Base-by-base conservation (phyloP, 2,113 vertebrate species). In the Beaufortia kweichowensis region DNA sequence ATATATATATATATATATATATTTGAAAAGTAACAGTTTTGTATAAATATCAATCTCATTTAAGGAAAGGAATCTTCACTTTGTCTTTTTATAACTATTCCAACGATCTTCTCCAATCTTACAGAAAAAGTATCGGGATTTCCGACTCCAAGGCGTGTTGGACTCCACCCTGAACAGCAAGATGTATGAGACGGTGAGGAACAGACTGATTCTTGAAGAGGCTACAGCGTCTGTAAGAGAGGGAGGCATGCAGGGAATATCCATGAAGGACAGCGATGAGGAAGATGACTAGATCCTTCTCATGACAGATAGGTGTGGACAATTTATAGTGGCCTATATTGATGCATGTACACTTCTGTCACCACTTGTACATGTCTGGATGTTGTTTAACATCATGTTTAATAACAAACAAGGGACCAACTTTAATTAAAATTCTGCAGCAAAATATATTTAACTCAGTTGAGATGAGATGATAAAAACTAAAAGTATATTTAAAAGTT, bases 91-190 rank as follows among this genome's bases (percentile, higher is more conserved):
- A 31, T 21, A 50, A n/a, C 65, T 21, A 15, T 65, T 43, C 9
- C 10, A 4, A 41, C 10, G 15, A 56, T 41, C 1, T 17, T 29
- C 57, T 74, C 4, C 11, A 4, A 15, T 66, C 19, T 75, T 83
- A 11, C 62, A 99, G 97, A 99, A 99, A 94, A 96, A 94, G n/a
- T 99, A 98, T 83, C 93, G 97, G 31, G 97, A 99, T 90, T 99
- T 99, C 89, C 94, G 97, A 83, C 94, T 99, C 79, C 97, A 99
- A 92, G 97, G 97, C 0, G 97, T 99, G n/a, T 90, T 96, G 89
- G 97, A 99, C 92, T 98, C 96, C n/a, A 99, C 97, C 17, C 84
- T 99, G 71, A 98, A 98, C 92, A 98, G 93, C 89, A 99, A 99
- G 93, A 98, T 97, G 88, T 99, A 99, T 0, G 97, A 99, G 68